phyloP scores from a whole-genome alignment of 2,113 vertebrate species.

The Scopus umbretta region DNA sequence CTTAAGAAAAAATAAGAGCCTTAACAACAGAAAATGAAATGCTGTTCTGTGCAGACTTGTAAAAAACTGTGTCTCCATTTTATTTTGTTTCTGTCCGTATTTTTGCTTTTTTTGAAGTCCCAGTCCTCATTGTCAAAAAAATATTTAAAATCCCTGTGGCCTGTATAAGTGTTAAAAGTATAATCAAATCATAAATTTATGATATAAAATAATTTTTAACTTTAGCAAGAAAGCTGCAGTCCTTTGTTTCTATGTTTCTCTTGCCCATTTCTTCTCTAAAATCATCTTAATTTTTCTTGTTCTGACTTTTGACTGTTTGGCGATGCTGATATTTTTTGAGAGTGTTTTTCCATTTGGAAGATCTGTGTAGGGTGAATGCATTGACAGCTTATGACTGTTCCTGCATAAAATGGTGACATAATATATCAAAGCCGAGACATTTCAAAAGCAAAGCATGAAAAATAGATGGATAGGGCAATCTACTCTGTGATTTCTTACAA shows the following conservation, averaged over 20 bases:
- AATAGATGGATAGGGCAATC: not conserved
- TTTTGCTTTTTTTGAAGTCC: not conserved
- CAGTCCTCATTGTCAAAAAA: not conserved
- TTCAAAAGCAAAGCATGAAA: not conserved
- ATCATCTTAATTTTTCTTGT: not conserved
- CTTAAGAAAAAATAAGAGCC: not conserved
- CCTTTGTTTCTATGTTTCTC: not conserved
- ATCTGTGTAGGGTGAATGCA: not conserved
- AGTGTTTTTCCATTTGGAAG: not conserved
- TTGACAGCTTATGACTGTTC: slow-evolving; percentile 1
- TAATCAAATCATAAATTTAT: not conserved
- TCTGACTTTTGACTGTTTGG: not conserved
- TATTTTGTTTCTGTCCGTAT: not conserved
- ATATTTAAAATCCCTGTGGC: not conserved
- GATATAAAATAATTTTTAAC: not conserved
- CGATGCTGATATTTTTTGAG: not conserved
- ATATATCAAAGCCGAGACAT: not conserved
- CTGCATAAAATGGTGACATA: slow-evolving; percentile 21
- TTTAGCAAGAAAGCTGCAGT: not conserved
- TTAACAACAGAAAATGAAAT: not conserved
- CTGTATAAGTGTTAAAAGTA: not conserved
- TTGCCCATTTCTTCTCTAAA: not conserved
- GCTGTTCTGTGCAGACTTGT: not conserved
- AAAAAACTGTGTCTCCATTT: not conserved
- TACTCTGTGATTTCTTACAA: not conserved